Percentiles rank a stretch among this genome's conserved stretches.
These are phyloP conservation scores for Cirrhinus mrigala DNA, from an alignment of 2,797 vertebrate species.

Conservation along the genomic window DNA sequence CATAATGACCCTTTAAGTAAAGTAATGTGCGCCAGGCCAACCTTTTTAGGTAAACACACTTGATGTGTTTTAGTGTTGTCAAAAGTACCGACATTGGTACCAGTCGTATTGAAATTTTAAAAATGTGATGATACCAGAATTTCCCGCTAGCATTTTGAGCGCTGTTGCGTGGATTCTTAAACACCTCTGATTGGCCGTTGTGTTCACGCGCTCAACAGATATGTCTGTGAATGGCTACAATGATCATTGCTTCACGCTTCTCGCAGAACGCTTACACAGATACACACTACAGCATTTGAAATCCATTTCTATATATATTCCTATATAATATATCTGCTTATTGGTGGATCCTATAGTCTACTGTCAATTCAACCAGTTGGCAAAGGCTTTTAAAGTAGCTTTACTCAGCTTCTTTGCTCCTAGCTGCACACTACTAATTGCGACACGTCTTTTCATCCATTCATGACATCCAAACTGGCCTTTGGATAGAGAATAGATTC, in stretches of 20 bases:
- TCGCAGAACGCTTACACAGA: too few relatives aligned
- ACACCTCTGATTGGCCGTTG: too few relatives aligned
- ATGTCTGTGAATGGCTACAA: too few relatives aligned
- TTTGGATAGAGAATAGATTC: conserved; percentile 69
- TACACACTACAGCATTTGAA: too few relatives aligned
- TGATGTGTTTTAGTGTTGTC: not conserved
- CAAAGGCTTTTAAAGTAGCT: not conserved
- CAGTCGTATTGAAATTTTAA: not conserved
- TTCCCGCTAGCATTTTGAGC: too few relatives aligned
- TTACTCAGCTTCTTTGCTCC: not conserved
- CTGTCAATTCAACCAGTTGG: too few relatives aligned
- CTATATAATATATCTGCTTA: too few relatives aligned
- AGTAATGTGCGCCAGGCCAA: not conserved
- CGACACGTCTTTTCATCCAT: conserved; percentile 75
- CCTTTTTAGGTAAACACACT: not conserved
- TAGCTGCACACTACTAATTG: conserved; percentile 78
- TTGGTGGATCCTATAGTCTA: too few relatives aligned
- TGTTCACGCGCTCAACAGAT: too few relatives aligned
- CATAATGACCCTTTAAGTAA: not conserved
- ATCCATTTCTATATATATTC: too few relatives aligned
- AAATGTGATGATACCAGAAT: not conserved
- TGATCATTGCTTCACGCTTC: too few relatives aligned
- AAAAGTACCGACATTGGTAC: not conserved
- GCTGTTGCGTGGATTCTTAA: too few relatives aligned
- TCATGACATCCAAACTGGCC: conserved; percentile 75